phyloP scores from a whole-genome alignment of 2,888 invertebrate genomes.

The Melanotus villosus region DNA sequence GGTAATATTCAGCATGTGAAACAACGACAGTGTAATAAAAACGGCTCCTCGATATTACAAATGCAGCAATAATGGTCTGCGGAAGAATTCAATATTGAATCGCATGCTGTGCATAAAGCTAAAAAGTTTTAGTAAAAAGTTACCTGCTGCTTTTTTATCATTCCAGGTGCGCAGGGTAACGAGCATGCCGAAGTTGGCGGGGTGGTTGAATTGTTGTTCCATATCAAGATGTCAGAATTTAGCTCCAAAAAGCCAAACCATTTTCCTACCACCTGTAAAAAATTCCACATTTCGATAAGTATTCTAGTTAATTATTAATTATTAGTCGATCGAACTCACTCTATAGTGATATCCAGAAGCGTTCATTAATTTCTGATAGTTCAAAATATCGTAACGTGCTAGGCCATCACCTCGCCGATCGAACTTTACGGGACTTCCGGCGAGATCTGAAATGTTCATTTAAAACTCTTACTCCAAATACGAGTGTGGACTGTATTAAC shows the following conservation, averaged over 20 bases:
- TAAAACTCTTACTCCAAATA: not conserved
- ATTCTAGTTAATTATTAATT: conserved; percentile 9
- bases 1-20: not conserved
- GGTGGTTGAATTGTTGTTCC: conserved; percentile 70
- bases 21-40: not conserved
- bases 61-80: not conserved
- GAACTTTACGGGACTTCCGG: conserved; percentile 78
- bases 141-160: conserved; percentile 78
- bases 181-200: conserved; percentile 80
- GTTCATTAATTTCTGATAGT: conserved; percentile 73
- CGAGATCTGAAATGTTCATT: conserved; percentile 71
- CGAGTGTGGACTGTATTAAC: not conserved
- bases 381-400: conserved; percentile 81
- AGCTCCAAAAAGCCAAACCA: conserved; percentile 74
- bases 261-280: conserved; percentile 73
- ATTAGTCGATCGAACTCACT: conserved; percentile 54
- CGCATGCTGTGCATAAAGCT: too few relatives aligned
- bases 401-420: conserved; percentile 81
- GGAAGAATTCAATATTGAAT: not conserved
- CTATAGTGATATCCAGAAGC: conserved; percentile 71
- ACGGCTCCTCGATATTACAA: not conserved
- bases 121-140: conserved; percentile 15
- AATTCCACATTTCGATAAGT: too few relatives aligned
- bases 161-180: conserved; percentile 77
- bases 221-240: conserved; percentile 70